These are phyloP conservation scores for Arctocebus calabarensis DNA, from an alignment of 2,797 vertebrate genomes.

Conservation along the genomic window DNA sequence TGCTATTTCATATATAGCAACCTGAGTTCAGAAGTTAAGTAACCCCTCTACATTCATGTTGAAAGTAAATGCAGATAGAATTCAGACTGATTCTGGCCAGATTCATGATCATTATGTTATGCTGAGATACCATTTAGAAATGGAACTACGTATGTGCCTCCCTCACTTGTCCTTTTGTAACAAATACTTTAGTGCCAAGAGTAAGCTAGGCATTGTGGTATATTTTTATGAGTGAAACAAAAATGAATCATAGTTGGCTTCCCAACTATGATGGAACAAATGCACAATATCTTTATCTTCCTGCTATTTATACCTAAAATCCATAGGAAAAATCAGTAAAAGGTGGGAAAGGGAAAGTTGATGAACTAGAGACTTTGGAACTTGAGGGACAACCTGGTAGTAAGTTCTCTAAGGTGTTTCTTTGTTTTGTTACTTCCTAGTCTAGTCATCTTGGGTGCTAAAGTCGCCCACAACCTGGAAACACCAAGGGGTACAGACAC, in stretches of 20 bases:
- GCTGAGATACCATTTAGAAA: slow-evolving; percentile 50
- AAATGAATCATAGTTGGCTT: slow-evolving; percentile 27
- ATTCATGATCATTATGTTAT: slow-evolving; percentile 23
- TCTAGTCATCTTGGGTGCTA: not conserved
- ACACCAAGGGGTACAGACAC: not conserved
- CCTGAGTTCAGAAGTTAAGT: slow-evolving; percentile 18
- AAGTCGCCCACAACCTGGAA: not conserved
- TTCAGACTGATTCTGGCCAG: slow-evolving; percentile 8
- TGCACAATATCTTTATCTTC: not conserved
- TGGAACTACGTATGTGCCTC: not conserved
- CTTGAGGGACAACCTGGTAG: not conserved
- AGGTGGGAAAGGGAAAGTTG: not conserved
- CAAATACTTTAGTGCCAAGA: slow-evolving; percentile 7
- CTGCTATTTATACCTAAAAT: slow-evolving; percentile 55
- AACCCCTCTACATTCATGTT: not conserved
- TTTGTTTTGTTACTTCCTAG: not conserved
- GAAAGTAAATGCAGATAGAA: not conserved
- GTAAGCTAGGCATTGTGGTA: not conserved
- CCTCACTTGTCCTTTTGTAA: slow-evolving; percentile 38
- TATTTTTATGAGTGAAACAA: slow-evolving; percentile 21
- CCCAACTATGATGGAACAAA: not conserved
- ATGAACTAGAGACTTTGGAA: not conserved
- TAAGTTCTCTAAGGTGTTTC: not conserved
- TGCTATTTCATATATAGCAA: not conserved
- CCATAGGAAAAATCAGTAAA: not conserved